A percentile compares a stretch with the other conserved stretches of the same genome.
Conservation (phyloP, 1,140 invertebrate genomes). For the Scaptodrosophila lebanonensis region DNA sequence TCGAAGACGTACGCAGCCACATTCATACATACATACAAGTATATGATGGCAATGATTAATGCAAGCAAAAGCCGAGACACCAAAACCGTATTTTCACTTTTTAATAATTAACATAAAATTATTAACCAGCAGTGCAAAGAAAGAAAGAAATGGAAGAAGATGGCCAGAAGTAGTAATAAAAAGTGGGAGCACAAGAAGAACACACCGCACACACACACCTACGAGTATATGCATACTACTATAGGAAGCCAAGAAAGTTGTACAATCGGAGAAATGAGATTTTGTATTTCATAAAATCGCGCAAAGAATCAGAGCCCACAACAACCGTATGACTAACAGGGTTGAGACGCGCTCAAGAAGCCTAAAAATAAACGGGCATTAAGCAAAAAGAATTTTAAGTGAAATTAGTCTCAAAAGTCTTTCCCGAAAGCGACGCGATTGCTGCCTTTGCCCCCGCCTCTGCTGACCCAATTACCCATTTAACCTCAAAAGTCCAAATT, state of each 20-base stretch:
- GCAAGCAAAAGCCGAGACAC: constrained; percentile 39
- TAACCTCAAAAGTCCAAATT: constrained; percentile 41
- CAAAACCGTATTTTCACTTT: constrained; percentile 68
- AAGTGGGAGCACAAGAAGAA: background rate
- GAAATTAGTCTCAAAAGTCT: constrained; percentile 64
- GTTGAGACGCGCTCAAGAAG: constrained; percentile 6
- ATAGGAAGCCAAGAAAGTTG: constrained; percentile 62
- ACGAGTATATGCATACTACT: constrained; percentile 6
- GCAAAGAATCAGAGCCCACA: constrained; percentile 48
- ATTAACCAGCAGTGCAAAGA: constrained; percentile 56
- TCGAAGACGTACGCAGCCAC: background rate
- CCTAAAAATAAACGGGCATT: constrained; percentile 36
- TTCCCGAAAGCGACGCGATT: constrained; percentile 50
- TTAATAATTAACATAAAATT: constrained; percentile 75
- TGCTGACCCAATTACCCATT: constrained; percentile 73
- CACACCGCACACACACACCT: constrained; percentile 38
- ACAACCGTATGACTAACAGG: constrained; percentile 46
- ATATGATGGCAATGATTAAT: constrained; percentile 57
- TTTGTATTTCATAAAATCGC: constrained; percentile 52
- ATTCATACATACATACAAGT: background rate
- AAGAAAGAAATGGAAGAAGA: constrained; percentile 27
- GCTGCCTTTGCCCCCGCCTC: too few species aligned
- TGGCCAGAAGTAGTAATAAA: background rate
- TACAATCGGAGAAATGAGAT: constrained; percentile 47
- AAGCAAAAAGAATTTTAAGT: constrained; percentile 64